A percentile compares a stretch with the other conserved stretches of the same genome.
phyloP scores from a whole-genome alignment of 2,113 vertebrate species.

The Poecile atricapillus region DNA sequence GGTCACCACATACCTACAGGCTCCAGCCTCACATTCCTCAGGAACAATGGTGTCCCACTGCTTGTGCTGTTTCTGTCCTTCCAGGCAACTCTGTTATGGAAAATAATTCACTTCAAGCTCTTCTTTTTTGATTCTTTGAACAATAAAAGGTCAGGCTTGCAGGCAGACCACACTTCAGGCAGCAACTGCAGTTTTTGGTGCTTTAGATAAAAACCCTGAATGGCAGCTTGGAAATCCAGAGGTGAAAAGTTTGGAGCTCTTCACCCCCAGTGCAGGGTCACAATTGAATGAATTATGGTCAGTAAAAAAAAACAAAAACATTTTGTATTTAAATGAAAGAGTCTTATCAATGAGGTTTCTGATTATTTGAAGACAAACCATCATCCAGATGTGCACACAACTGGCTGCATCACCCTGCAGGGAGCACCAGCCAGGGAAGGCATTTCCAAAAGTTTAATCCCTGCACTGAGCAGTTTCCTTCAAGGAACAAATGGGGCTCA shows the following conservation, averaged over 20 bases:
- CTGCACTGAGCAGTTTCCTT: not conserved
- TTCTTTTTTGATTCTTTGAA: not conserved
- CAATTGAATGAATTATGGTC: fast-evolving
- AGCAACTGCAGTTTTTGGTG: not conserved
- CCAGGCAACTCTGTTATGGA: not conserved
- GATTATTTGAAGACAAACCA: not conserved
- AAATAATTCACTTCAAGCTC: not conserved
- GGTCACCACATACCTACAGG: not conserved
- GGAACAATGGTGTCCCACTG: not conserved
- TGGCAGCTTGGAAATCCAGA: not conserved
- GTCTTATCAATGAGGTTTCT: not conserved
- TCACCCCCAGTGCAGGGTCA: not conserved
- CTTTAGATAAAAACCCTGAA: not conserved
- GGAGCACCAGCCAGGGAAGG: not conserved
- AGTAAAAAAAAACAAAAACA: not conserved
- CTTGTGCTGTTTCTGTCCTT: fast-evolving
- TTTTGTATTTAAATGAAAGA: not conserved
- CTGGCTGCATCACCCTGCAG: fast-evolving
- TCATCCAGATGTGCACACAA: not conserved
- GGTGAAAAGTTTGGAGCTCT: not conserved
- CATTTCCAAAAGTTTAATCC: not conserved
- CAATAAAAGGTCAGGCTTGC: not conserved
- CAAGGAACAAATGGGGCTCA: not conserved
- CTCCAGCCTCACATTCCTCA: not conserved
- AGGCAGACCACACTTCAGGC: not conserved